Evolutionary conservation across 2,113 vertebrate genomes (phyloP).

Genomic region (Vulpes ferrilata): DNA sequence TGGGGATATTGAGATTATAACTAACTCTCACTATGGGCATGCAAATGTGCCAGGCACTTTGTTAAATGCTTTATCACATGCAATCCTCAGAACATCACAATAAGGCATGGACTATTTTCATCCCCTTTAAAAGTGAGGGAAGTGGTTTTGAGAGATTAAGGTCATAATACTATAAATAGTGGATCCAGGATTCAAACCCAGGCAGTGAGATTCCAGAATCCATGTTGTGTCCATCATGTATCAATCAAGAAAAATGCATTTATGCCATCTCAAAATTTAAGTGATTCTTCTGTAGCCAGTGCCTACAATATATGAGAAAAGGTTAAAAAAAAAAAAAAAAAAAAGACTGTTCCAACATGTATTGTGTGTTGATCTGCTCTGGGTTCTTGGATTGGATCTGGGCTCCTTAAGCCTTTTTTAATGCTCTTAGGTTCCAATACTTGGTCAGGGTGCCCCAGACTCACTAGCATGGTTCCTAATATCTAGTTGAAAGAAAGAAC

Average conservation of each 20-base stretch:
- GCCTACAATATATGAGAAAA: accelerated
- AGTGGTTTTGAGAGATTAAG: background rate
- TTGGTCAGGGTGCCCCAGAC: background rate
- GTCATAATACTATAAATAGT: background rate
- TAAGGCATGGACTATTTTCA: background rate
- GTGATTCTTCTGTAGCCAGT: background rate
- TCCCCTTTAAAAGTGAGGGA: background rate
- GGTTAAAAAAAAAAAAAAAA: background rate
- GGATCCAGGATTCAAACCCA: background rate
- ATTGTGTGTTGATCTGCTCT: background rate
- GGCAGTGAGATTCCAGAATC: background rate
- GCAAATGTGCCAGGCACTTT: background rate
- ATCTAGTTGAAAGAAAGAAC: background rate
- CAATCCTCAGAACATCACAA: background rate
- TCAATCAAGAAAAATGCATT: background rate
- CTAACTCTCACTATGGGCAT: background rate
- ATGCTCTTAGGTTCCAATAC: background rate
- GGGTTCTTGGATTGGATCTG: background rate
- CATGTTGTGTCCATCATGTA: too few species aligned
- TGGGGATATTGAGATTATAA: background rate
- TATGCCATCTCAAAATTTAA: background rate
- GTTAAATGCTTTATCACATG: background rate
- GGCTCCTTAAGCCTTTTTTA: background rate
- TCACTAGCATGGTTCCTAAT: background rate
- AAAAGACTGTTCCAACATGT: background rate